Evolutionary conservation across 2,888 invertebrate species (phyloP).

Genomic region (Stenotaenia linearis): DNA sequence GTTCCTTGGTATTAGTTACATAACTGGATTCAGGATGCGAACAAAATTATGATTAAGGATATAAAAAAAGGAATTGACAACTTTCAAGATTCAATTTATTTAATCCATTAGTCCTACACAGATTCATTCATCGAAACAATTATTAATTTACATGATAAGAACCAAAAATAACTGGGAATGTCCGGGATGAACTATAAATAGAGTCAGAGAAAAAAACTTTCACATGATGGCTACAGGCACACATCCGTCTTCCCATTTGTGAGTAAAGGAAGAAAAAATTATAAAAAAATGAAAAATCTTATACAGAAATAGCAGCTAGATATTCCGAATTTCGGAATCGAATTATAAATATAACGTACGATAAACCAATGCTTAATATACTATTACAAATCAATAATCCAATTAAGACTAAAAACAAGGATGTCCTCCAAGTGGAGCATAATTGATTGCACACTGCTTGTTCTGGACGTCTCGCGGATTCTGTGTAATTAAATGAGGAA

Average conservation of each 20-base stretch:
- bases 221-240: not conserved
- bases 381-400: not conserved
- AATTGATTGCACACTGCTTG: not conserved
- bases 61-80: not conserved
- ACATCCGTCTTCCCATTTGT: not conserved
- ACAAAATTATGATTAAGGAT: not conserved
- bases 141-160: not conserved
- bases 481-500: not conserved
- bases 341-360: not conserved
- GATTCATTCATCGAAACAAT: conserved; percentile 14
- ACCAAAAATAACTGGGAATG: conserved; percentile 21
- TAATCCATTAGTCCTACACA: not conserved
- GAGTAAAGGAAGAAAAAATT: not conserved
- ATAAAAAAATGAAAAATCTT: not conserved
- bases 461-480: not conserved
- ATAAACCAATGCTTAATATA: not conserved
- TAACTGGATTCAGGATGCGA: not conserved
- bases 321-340: not conserved
- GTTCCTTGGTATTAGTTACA: not conserved
- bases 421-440: not conserved
- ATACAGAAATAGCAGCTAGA: not conserved
- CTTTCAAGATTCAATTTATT: not conserved
- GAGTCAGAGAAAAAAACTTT: not conserved
- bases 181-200: conserved; percentile 24
- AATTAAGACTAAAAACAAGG: not conserved